Evolutionary conservation across 1,140 invertebrate genomes (phyloP).

Genomic region (Muscidifurax raptorellus): DNA sequence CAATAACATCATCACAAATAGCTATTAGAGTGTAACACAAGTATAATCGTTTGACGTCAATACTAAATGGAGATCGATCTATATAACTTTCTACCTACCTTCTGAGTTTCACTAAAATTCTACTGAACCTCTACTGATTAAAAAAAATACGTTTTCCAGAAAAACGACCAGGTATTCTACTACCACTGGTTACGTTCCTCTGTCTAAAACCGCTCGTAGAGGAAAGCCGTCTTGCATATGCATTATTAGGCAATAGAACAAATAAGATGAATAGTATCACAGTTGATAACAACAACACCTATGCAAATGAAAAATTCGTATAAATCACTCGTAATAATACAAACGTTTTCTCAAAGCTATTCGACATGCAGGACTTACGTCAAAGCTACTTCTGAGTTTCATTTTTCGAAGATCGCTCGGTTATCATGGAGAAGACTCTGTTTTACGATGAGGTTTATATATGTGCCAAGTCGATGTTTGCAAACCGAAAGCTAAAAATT

Average conservation of each 20-base stretch:
- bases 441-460: not conserved
- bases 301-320: not conserved
- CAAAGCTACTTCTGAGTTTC: not conserved
- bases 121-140: not conserved
- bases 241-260: not conserved
- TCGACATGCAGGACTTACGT: not conserved
- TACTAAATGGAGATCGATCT: not conserved
- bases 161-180: not conserved
- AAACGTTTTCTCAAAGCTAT: not conserved
- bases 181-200: not conserved
- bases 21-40: too few species aligned
- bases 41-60: too few species aligned
- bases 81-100: not conserved
- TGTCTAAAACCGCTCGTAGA: not conserved
- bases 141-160: not conserved
- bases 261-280: not conserved
- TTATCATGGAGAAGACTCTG: not conserved
- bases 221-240: not conserved
- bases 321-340: not conserved
- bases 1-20: too few species aligned
- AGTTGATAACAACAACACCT: not conserved
- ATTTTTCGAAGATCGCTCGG: not conserved
- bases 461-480: not conserved
- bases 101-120: not conserved
- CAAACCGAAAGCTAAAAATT: not conserved